Evolutionary conservation across 2,797 vertebrate genomes (phyloP).

Genomic region (Sphaeramia orbicularis): DNA sequence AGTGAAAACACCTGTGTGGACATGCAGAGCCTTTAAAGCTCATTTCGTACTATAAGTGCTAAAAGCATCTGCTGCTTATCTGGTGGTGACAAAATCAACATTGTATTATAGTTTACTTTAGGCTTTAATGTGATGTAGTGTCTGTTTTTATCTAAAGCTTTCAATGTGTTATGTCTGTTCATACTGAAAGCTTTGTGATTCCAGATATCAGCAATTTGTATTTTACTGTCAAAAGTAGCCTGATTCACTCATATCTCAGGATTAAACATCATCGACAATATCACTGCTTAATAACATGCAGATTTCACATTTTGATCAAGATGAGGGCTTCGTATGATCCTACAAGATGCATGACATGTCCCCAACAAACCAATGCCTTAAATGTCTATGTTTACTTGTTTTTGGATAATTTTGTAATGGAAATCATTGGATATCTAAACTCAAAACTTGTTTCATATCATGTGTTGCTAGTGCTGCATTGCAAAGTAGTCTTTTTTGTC

Average conservation of each 20-base stretch:
- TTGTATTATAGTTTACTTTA: not conserved
- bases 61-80: not conserved
- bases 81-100: not conserved
- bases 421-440: conserved; percentile 33
- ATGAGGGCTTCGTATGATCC: not conserved
- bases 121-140: not conserved
- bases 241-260: conserved; percentile 56
- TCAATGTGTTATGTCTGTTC: conserved; percentile 2
- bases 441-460: conserved; percentile 29
- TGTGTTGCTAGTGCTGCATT: conserved; percentile 31
- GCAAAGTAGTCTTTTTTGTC: conserved; percentile 22
- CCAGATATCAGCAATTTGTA: conserved; percentile 10
- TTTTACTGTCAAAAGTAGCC: conserved; percentile 16
- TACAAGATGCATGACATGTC: conserved; percentile 24
- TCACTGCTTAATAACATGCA: conserved; percentile 4
- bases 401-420: conserved; percentile 64
- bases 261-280: conserved; percentile 24
- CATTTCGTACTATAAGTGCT: not conserved
- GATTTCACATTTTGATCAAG: not conserved
- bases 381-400: conserved; percentile 61
- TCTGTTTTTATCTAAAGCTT: not conserved
- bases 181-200: conserved; percentile 11
- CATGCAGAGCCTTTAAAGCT: not conserved
- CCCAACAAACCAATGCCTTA: conserved; percentile 71
- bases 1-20: not conserved